Evolutionary conservation across 2,888 invertebrate species (phyloP).

Genomic region (Habroteleia sp.): DNA sequence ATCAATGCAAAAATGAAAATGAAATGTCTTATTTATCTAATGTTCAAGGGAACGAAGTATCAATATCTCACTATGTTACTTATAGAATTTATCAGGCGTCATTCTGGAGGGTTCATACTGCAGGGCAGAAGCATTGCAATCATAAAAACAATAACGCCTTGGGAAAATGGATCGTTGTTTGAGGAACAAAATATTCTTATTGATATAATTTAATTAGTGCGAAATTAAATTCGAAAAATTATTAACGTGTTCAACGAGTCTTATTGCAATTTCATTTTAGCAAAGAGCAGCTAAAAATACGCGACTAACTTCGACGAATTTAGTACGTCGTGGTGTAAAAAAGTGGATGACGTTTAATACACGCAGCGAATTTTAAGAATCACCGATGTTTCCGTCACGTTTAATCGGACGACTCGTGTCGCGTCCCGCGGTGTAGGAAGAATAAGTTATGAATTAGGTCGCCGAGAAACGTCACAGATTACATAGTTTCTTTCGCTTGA

Average conservation of each 20-base stretch:
- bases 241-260: too few relatives aligned
- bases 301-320: conserved; percentile 5
- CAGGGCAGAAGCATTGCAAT: conserved; percentile 40
- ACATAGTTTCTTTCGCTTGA: conserved; percentile 67
- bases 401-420: conserved; percentile 55
- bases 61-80: conserved; percentile 34
- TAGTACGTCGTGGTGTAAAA: neutral
- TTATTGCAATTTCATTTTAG: neutral
- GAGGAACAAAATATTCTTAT: conserved; percentile 4
- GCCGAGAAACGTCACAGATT: conserved; percentile 73
- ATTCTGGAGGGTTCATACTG: conserved; percentile 13
- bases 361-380: conserved; percentile 40
- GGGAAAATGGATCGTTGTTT: conserved; percentile 1
- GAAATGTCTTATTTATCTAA: conserved; percentile 31
- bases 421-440: conserved; percentile 70
- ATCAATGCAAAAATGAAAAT: conserved; percentile 13
- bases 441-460: conserved; percentile 74
- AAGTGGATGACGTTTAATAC: conserved; percentile 25
- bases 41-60: conserved; percentile 32
- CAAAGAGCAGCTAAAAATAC: conserved; percentile 4
- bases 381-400: conserved; percentile 54
- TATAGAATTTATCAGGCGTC: conserved; percentile 39
- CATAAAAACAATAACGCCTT: conserved; percentile 22
- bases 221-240: neutral
- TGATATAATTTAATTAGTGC: neutral